phyloP scores from a whole-genome alignment of 2,888 invertebrate genomes.

The Drosophila vallismaia region DNA sequence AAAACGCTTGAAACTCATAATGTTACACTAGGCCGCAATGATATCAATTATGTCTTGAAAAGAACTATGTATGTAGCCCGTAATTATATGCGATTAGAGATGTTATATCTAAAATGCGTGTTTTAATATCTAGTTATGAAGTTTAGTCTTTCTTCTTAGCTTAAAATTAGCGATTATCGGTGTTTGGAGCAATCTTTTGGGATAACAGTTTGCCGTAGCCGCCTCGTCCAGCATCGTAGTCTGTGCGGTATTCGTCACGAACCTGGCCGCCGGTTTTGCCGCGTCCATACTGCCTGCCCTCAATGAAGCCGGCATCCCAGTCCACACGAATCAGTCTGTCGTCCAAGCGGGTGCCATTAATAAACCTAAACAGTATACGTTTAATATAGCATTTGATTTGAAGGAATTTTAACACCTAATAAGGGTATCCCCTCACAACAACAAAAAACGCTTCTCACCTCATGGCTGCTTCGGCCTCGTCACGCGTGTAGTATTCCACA shows the following conservation, averaged over 20 bases:
- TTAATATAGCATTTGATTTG: too few species aligned
- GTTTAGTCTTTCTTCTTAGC: slow-evolving; percentile 27
- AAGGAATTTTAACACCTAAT: too few species aligned
- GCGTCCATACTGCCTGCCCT: slow-evolving; percentile 98
- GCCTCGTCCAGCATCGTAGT: slow-evolving; percentile 98
- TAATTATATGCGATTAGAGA: slow-evolving; percentile 52
- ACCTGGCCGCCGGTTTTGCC: slow-evolving; percentile 99
- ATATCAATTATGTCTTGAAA: slow-evolving; percentile 50
- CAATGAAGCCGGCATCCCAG: slow-evolving; percentile 99
- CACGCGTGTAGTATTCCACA: slow-evolving; percentile 94
- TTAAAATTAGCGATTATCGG: slow-evolving; percentile 83
- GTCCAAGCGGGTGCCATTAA: slow-evolving; percentile 98
- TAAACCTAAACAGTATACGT: slow-evolving; percentile 86
- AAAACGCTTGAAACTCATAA: slow-evolving; percentile 23
- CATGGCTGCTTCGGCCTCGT: slow-evolving; percentile 92
- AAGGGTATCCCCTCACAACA: too few species aligned
- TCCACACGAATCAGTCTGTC: slow-evolving; percentile 98
- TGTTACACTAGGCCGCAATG: slow-evolving; percentile 35
- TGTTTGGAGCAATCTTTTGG: slow-evolving; percentile 89
- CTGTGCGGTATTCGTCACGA: slow-evolving; percentile 98
- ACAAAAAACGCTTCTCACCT: slow-evolving; percentile 84
- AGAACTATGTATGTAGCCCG: slow-evolving; percentile 48
- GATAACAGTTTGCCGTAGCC: slow-evolving; percentile 98
- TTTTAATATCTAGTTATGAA: slow-evolving; percentile 52
- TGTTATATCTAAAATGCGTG: slow-evolving; percentile 38